Evolutionary conservation across 1,140 invertebrate species (phyloP), one percentile per base, ranked within the genome.

Genomic region (Drosophila insularis): DNA sequence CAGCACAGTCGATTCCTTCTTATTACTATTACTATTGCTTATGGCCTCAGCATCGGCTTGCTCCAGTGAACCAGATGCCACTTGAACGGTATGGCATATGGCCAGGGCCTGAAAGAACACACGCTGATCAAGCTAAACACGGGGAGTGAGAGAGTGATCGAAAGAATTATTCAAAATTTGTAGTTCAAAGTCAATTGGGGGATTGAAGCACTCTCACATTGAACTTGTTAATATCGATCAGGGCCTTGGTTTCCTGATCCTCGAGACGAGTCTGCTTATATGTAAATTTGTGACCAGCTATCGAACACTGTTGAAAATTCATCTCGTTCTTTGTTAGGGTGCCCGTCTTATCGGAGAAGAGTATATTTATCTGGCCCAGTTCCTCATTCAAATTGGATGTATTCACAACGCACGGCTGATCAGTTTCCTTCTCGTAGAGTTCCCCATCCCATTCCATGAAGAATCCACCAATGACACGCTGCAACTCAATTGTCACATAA

Each of bases 381-480:
- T 99, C 99, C 92, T 99, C 99, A 92, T 99, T 99, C 8, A 99
- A 93, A 93, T 99, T 99, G 4, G 98, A 99, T 0, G 98, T 99
- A 77, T 99, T 94, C 0, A 98, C 99, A 93, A 97, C 95, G 0
- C 98, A 98, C 10, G 97, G 97, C 27, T 97, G 98, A 86, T 99
- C 95, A 2, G 95, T 96, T 74, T 96, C 96, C 66, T 94, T 94
- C 90, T 99, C 96, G 85, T 98, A 98, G 94, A 99, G 98, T 73
- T 99, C 96, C 35, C 95, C 92, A 91, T 99, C 99, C 95, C 96
- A 97, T 79, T 97, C 98, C 63, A 98, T 98, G 91, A 98, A 99
- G 93, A 89, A 66, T 8, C 82, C 77, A 94, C 98, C 97, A 74
- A 98, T 94, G 92, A 98, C 99, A 74, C 98, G 95, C 32, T 99